These are phyloP conservation scores for Esox masquinongy DNA, from an alignment of 2,797 vertebrate species.

Conservation along the genomic window DNA sequence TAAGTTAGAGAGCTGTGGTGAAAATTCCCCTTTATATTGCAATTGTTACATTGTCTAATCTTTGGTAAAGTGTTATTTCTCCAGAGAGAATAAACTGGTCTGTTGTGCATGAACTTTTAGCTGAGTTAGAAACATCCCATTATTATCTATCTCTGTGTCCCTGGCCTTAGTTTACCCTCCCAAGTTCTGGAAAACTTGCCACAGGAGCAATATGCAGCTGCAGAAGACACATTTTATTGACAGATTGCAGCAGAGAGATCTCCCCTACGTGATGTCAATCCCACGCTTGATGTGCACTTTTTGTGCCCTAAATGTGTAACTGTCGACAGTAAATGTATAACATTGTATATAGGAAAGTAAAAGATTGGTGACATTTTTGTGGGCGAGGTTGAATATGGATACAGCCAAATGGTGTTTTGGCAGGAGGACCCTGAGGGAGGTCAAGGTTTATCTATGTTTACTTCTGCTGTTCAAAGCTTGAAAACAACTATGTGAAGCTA, in stretches of 20 bases:
- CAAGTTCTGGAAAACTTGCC: constrained; percentile 2
- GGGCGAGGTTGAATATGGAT: not conserved
- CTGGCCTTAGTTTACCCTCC: not conserved
- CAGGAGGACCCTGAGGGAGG: constrained; percentile 22
- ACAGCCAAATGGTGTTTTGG: not conserved
- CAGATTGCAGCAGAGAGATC: not conserved
- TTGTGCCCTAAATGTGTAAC: not conserved
- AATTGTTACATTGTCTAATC: not conserved
- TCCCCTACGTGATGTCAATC: not conserved
- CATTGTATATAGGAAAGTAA: not conserved
- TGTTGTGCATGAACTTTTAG: constrained; percentile 18
- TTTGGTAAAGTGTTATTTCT: not conserved
- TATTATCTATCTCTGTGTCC: constrained; percentile 11
- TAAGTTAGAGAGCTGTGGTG: too few species aligned
- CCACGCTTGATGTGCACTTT: not conserved
- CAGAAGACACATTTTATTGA: not conserved
- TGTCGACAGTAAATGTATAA: not conserved
- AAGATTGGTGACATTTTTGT: not conserved
- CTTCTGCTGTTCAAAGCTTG: constrained; percentile 33
- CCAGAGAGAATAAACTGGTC: not conserved
- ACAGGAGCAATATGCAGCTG: not conserved
- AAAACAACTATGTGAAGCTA: constrained; percentile 13
- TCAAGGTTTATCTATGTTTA: constrained; percentile 29
- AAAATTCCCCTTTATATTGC: not conserved
- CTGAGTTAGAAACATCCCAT: not conserved